These are phyloP conservation scores for Neolamprologus longior DNA, from an alignment of 2,113 vertebrate genomes.

Conservation along the genomic window DNA sequence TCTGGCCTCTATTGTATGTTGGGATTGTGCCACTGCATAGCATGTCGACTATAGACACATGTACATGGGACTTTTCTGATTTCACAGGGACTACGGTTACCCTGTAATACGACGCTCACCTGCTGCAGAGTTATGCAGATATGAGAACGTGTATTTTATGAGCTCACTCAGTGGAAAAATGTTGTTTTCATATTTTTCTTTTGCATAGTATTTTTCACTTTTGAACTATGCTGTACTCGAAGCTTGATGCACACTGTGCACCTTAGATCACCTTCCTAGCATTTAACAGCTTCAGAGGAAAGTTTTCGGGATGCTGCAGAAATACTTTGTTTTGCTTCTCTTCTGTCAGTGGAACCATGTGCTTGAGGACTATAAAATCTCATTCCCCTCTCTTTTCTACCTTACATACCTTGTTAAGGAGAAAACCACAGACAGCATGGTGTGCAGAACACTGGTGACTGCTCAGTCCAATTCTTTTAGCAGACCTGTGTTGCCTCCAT, in stretches of 20 bases:
- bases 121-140: constrained; percentile 24
- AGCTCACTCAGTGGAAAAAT: not conserved
- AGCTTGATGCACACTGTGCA: not conserved
- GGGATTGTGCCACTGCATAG: constrained; percentile 48
- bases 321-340: constrained; percentile 3
- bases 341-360: constrained; percentile 54
- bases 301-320: not conserved
- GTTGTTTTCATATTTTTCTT: not conserved
- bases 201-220: not conserved
- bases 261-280: not conserved
- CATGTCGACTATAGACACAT: constrained; percentile 39
- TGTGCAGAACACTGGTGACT: constrained; percentile 42
- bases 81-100: constrained; percentile 10
- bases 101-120: not conserved
- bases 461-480: constrained; percentile 49
- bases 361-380: constrained; percentile 39
- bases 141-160: not conserved
- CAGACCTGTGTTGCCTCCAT: constrained; percentile 49
- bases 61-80: constrained; percentile 36
- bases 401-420: constrained; percentile 46
- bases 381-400: constrained; percentile 16
- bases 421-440: constrained; percentile 42
- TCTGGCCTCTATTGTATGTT: constrained; percentile 53
- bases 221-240: not conserved
- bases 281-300: not conserved